A percentile compares a stretch with the other conserved stretches of the same genome.
Conservation (phyloP, 2,797 vertebrate species). For the Mormyrops attenuatus region DNA sequence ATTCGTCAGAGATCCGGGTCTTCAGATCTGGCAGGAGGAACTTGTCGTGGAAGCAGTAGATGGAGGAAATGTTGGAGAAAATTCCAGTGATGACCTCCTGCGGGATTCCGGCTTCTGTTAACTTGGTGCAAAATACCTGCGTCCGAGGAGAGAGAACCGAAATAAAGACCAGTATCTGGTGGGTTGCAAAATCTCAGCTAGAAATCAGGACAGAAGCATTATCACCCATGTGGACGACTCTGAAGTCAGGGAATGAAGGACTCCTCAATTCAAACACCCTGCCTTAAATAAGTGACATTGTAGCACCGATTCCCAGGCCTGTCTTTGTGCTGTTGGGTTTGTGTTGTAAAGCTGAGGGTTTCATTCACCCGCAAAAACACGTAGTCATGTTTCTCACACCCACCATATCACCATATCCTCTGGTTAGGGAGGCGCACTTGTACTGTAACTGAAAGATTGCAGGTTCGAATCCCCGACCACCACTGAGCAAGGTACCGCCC, state of each 20-base stretch:
- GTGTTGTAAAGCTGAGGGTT: neutral
- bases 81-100: constrained; percentile 88
- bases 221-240: neutral
- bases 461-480: too few relatives aligned
- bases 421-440: too few relatives aligned
- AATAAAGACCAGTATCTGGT: neutral
- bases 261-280: neutral
- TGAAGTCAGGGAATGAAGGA: neutral
- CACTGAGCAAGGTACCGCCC: too few relatives aligned
- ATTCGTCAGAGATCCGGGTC: constrained; percentile 84
- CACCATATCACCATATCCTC: neutral
- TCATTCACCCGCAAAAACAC: neutral
- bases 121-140: constrained; percentile 89
- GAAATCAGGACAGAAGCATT: neutral
- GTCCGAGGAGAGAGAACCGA: neutral
- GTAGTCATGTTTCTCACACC: neutral
- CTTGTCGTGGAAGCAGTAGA: constrained; percentile 88
- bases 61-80: constrained; percentile 98
- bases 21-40: constrained; percentile 93
- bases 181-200: neutral
- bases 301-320: neutral
- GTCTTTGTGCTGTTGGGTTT: neutral
- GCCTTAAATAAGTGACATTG: neutral
- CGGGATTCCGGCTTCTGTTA: constrained; percentile 80
- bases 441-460: too few relatives aligned